Conservation (phyloP, 2,113 vertebrate genomes). For the Calyptomena viridis region DNA sequence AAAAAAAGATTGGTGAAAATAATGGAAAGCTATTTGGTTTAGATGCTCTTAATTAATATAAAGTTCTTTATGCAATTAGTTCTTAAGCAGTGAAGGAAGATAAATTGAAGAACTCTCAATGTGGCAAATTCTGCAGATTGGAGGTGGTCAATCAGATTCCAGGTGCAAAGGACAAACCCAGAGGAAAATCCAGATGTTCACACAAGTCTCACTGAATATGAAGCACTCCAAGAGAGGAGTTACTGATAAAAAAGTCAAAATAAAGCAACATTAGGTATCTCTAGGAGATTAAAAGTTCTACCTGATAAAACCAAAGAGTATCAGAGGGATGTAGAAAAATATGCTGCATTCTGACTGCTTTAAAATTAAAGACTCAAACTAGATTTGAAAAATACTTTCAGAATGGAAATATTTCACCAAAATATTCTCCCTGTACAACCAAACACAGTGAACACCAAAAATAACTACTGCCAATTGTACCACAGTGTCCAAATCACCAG, state of each 20-base stretch:
- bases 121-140: neutral
- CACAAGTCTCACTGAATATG: neutral
- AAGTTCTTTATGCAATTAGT: neutral
- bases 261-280: neutral
- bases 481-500: neutral
- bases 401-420: neutral
- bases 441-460: neutral
- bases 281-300: neutral
- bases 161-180: neutral
- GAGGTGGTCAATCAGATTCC: neutral
- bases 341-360: neutral
- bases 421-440: neutral
- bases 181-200: neutral
- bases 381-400: neutral
- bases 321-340: neutral
- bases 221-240: neutral
- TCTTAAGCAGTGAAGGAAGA: neutral
- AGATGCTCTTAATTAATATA: slow-evolving; percentile 8
- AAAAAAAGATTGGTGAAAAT: neutral
- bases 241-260: neutral
- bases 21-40: neutral
- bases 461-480: neutral
- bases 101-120: neutral
- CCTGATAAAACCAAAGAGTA: neutral
- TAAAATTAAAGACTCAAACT: neutral